A percentile compares a stretch with the other conserved stretches of the same genome.
These are phyloP conservation scores for Onychomys leucogaster DNA, from an alignment of 2,797 vertebrate species.

Conservation along the genomic window DNA sequence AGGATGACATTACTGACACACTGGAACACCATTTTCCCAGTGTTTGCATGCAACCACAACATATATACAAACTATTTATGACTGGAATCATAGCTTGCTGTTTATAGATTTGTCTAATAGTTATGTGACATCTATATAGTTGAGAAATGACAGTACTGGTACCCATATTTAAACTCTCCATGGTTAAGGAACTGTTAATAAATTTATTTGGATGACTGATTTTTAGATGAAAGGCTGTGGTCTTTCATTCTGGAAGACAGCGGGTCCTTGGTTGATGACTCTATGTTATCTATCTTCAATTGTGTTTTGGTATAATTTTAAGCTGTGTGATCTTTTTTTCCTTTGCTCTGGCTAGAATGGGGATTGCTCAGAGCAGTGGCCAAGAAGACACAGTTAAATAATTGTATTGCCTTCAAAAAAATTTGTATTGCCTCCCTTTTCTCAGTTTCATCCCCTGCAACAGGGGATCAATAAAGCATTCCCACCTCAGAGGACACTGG, in stretches of 20 bases:
- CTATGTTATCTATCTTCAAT: background rate
- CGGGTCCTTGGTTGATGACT: background rate
- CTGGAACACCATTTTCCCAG: background rate
- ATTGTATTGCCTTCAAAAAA: slow-evolving; percentile 44
- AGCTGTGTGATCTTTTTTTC: slow-evolving; percentile 19
- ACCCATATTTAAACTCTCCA: background rate
- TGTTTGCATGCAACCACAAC: background rate
- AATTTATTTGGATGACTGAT: slow-evolving; percentile 22
- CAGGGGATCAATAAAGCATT: slow-evolving; percentile 34
- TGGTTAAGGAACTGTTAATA: background rate
- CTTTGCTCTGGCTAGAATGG: background rate
- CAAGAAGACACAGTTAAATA: slow-evolving; percentile 60
- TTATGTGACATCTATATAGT: background rate
- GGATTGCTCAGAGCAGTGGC: background rate
- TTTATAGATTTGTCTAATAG: background rate
- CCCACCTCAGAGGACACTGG: background rate
- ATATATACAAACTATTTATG: background rate
- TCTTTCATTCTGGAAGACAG: slow-evolving; percentile 4
- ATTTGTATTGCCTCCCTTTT: background rate
- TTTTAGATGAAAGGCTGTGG: background rate
- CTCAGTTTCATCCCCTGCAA: slow-evolving; percentile 67
- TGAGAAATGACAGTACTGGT: background rate
- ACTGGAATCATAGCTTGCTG: background rate
- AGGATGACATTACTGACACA: background rate
- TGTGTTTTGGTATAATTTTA: background rate